Evolutionary conservation across 2,888 invertebrate species (phyloP).

Genomic region (Chorisops tibialis): DNA sequence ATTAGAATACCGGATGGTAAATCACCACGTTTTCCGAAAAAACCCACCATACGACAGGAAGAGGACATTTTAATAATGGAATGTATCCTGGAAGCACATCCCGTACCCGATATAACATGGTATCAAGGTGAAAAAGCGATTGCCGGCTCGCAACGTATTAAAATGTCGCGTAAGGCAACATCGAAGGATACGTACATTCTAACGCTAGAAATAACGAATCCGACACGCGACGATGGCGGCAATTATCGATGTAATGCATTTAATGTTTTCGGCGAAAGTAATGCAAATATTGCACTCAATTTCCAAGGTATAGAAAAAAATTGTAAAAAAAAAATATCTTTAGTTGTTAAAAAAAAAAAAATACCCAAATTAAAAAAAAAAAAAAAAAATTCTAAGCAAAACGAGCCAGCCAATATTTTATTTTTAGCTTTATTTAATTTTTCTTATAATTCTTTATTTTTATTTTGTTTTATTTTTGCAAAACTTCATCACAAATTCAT

Average conservation of each 20-base stretch:
- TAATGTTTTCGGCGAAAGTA: constrained; percentile 98
- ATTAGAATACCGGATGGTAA: constrained; percentile 95
- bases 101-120: constrained; percentile 93
- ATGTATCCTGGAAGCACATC: constrained; percentile 92
- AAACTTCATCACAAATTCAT: not conserved
- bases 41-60: constrained; percentile 92
- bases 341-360: not conserved
- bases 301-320: constrained; percentile 81
- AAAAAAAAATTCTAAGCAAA: no score
- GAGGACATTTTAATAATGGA: constrained; percentile 93
- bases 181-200: constrained; percentile 89
- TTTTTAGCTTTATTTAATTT: not conserved
- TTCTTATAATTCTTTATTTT: no score
- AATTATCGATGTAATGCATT: constrained; percentile 99
- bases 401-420: not conserved
- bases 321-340: not conserved
- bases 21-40: constrained; percentile 94
- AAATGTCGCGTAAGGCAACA: constrained; percentile 84
- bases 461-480: not conserved
- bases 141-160: constrained; percentile 75
- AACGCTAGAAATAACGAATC: constrained; percentile 90
- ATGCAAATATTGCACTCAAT: constrained; percentile 99
- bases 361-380: constrained; percentile 1
- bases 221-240: constrained; percentile 94
- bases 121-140: constrained; percentile 86